phyloP scores from a whole-genome alignment of 2,888 invertebrate species.

The Pollenia amentaria region DNA sequence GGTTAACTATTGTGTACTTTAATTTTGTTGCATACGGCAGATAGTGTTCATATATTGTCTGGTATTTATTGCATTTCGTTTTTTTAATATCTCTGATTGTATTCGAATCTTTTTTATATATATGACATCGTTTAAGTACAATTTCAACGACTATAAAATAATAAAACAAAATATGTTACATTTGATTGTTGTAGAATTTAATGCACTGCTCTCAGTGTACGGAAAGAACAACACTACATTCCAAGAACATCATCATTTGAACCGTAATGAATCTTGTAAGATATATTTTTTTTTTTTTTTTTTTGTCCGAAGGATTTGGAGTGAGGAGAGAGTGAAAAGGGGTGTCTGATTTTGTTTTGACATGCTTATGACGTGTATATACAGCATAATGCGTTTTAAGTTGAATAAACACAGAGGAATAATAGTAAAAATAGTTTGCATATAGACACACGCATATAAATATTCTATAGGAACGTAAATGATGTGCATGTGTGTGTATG shows the following conservation, averaged over 20 bases:
- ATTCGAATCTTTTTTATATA: neutral
- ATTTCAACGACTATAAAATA: slow-evolving; percentile 34
- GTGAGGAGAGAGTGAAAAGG: neutral
- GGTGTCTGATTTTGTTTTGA: slow-evolving; percentile 16
- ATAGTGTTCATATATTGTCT: no score
- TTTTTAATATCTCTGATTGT: slow-evolving; percentile 4
- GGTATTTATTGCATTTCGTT: no score
- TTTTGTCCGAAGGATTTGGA: neutral
- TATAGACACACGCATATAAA: slow-evolving; percentile 10
- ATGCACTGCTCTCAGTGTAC: slow-evolving; percentile 14
- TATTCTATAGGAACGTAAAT: neutral
- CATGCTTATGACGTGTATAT: slow-evolving; percentile 48
- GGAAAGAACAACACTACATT: slow-evolving; percentile 40
- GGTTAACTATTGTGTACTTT: no score
- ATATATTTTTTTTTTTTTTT: slow-evolving; percentile 9
- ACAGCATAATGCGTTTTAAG: slow-evolving; percentile 59
- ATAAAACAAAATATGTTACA: slow-evolving; percentile 19
- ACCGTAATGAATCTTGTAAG: slow-evolving; percentile 27
- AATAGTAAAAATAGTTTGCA: slow-evolving; percentile 55
- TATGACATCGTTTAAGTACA: slow-evolving; percentile 33
- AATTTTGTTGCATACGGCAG: no score
- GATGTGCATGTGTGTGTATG: neutral
- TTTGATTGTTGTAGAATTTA: slow-evolving; percentile 57
- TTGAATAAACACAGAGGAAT: slow-evolving; percentile 49
- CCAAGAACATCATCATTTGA: slow-evolving; percentile 27